These are phyloP conservation scores for Sisor rabdophorus DNA, from an alignment of 2,113 vertebrate species.

Conservation along the genomic window DNA sequence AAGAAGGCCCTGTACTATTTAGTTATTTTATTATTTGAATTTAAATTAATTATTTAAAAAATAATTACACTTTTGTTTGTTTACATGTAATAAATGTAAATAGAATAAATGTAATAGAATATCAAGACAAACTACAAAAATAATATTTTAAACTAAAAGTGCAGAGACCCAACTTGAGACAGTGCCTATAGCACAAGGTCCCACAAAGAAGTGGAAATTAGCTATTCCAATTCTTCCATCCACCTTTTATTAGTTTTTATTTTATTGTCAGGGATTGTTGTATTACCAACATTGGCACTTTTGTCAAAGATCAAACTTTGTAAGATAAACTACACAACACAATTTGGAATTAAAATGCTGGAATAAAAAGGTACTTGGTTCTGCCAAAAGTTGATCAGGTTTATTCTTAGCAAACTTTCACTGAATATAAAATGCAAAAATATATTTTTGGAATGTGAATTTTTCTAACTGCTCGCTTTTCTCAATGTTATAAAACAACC, in stretches of 20 bases:
- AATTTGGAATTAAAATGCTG: not conserved
- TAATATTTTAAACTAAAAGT: not conserved
- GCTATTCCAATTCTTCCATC: not conserved
- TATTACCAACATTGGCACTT: not conserved
- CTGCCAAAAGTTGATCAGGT: not conserved
- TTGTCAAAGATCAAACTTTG: conserved; percentile 1
- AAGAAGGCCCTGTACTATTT: not conserved
- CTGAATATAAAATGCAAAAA: too few species aligned
- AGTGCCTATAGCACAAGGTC: not conserved
- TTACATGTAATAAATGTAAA: not conserved
- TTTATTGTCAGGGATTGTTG: conserved; percentile 4
- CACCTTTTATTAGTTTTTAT: not conserved
- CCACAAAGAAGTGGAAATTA: not conserved
- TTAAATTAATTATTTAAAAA: too few species aligned
- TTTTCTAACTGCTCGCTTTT: not conserved
- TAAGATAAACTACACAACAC: not conserved
- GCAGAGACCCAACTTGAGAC: not conserved
- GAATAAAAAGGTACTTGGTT: not conserved
- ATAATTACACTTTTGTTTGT: too few species aligned
- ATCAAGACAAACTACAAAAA: not conserved
- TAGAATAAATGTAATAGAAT: not conserved
- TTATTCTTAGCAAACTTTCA: not conserved
- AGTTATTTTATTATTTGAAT: not conserved
- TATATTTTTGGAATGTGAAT: not conserved
- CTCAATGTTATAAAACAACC: not conserved